A percentile compares a stretch with the other conserved stretches of the same genome.
Evolutionary conservation across 2,797 vertebrate species (phyloP).

Genomic region (Hemitrygon akajei): DNA sequence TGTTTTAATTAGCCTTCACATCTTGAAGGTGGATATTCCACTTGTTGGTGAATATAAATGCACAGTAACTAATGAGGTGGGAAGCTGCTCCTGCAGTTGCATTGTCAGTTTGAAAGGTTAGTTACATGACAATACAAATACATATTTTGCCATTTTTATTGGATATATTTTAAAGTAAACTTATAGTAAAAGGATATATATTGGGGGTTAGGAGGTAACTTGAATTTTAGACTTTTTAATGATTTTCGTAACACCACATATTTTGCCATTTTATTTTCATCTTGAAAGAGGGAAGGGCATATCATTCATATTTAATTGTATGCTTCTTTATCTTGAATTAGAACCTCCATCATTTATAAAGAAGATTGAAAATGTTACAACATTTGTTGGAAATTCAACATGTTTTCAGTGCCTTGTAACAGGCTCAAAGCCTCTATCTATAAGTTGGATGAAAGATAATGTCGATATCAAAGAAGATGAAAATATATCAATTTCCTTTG

Average conservation of each 20-base stretch:
- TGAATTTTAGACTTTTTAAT: neutral
- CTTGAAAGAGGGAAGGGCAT: neutral
- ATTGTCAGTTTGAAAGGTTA: conserved; percentile 84
- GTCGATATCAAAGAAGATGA: conserved; percentile 80
- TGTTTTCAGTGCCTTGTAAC: conserved; percentile 71
- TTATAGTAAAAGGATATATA: neutral
- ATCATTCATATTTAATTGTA: neutral
- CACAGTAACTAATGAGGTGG: conserved; percentile 80
- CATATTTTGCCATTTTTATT: conserved; percentile 33
- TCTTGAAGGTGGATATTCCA: conserved; percentile 74
- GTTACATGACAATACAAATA: conserved; percentile 46
- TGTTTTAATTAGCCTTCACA: conserved; percentile 66
- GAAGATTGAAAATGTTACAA: conserved; percentile 74
- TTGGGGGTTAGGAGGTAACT: conserved; percentile 16
- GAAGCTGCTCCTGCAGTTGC: conserved; percentile 77
- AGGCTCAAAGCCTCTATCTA: conserved; percentile 76
- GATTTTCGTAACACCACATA: neutral
- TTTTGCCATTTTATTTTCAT: neutral
- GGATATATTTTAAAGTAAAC: conserved; percentile 17
- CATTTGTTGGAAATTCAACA: conserved; percentile 73
- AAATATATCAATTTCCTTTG: conserved; percentile 72
- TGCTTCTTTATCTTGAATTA: conserved; percentile 51
- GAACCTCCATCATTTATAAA: conserved; percentile 81
- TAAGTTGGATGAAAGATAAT: conserved; percentile 92
- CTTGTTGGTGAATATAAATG: conserved; percentile 90